Evolutionary conservation across 2,113 vertebrate species (phyloP).

Genomic region (Athene noctua): DNA sequence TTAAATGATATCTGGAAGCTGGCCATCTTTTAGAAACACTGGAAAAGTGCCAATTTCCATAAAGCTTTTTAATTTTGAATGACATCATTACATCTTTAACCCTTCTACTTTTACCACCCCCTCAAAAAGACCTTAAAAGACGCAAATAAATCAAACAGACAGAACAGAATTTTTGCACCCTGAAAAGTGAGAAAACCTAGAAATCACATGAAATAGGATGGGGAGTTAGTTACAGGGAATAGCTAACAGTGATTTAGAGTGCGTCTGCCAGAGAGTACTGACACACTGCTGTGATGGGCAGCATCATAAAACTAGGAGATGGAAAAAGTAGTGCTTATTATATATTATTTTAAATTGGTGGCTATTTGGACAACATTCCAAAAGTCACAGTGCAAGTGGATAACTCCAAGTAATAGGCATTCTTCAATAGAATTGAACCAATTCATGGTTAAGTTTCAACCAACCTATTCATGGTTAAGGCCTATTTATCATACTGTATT

Average conservation of each 20-base stretch:
- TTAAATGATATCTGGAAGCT: slow-evolving; percentile 48
- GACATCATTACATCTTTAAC: slow-evolving; percentile 36
- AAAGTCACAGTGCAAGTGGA: neutral
- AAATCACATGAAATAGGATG: neutral
- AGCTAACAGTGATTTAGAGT: neutral
- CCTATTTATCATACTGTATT: neutral
- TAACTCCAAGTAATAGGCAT: neutral
- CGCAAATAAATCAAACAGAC: slow-evolving; percentile 6
- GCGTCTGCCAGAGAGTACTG: neutral
- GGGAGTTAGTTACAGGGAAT: neutral
- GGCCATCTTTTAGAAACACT: slow-evolving; percentile 39
- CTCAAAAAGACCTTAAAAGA: slow-evolving; percentile 45
- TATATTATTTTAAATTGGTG: neutral
- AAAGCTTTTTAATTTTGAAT: slow-evolving; percentile 15
- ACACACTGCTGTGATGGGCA: neutral
- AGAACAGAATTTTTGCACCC: slow-evolving; percentile 42
- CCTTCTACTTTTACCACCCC: slow-evolving; percentile 40
- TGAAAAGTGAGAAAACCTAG: slow-evolving; percentile 51
- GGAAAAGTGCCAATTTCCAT: slow-evolving; percentile 8
- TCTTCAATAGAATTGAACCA: neutral
- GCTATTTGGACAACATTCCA: neutral
- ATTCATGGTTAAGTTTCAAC: neutral
- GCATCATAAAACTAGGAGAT: neutral
- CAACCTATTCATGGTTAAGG: neutral
- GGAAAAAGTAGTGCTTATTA: neutral